Evolutionary conservation across 2,888 invertebrate genomes (phyloP), one percentile per base, ranked within the genome.

Genomic region (Meteorus cinctellus): DNA sequence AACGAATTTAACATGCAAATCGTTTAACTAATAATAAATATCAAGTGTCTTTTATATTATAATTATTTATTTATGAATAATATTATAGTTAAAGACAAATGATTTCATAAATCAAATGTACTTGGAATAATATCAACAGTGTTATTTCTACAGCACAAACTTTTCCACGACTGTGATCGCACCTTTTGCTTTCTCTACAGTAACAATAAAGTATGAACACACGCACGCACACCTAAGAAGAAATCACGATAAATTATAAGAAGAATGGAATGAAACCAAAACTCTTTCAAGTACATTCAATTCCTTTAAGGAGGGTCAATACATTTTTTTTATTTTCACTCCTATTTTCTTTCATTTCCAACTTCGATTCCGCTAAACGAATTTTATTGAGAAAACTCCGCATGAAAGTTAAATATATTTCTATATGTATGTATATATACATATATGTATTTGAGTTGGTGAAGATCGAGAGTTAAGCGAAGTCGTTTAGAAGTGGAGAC

Each of bases 401-500:
- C 31, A 62, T 55, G 55, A 55, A 55, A 55, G 55, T 55, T 55
- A 55, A n/a, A 10, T 19, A 55, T 55, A n/a, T 48, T 4, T n/a
- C 24, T 24, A 24, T 24, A 24, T 24, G 1, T 24, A 24, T 24
- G 1, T 24, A 24, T 24, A 24, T 24, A 24, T 24, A 24, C 24
- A 24, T 24, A 55, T 55, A 55, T 63, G 41, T 45, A 62, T 62
- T 29, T 29, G 63, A 63, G 62, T 72, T 72, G 62, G 41, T 27
- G 45, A 62, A 72, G 41, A 41, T 41, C 41, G 41, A 41, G 72
- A 72, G 62, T 72, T 72, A 63, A 72, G 55, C 62, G 72, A 48
- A 72, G 16, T 72, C 48, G 72, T 72, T 70, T 55, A 55, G 19
- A 55, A 59, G 27, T 31, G 29, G 72, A 63, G 71, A 60, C 71